Base-by-base conservation (phyloP, 2,113 vertebrate genomes). In the Indicator indicator region DNA sequence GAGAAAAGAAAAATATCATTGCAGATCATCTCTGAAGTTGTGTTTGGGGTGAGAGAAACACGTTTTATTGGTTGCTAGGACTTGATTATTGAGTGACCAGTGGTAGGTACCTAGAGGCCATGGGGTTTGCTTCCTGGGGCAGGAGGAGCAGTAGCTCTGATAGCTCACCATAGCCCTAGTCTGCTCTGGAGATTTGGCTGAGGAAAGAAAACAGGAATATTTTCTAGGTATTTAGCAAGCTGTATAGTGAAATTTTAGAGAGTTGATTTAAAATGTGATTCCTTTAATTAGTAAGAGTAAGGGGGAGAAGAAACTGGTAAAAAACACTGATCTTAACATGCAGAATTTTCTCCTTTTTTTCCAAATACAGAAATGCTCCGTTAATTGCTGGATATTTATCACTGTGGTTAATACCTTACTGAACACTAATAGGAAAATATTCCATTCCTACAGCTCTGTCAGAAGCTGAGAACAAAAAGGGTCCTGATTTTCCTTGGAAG, bases 51-150 rank as follows among this genome's bases (percentile, higher is more conserved):
- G 38, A 72, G 46, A 36, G 36, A 28, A 72, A 24, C 5, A 2
- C 17, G 0, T 28, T 40, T 77, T 9, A 16, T 46, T 59, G 20
- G 1, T 50, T 82, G 28, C 16, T 50, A 27, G 52, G 24, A 40
- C 24, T 63, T 33, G 11, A 6, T 32, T 73, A 8, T 46, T 3
- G 5, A 54, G 23, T 44, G 42, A 5, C 16, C 20, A 0, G 0
- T 21, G 33, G 33, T 14, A 13, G 40, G 38, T 18, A 13, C 18
- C 5, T 4, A 3, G 40, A 13, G 26, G 20, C 56, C 20, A 0
- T 9, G 40, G 44, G 62, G 7, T 27, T 75, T 20, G 36, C 13
- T 59, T 3, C 3, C 13, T 23, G 48, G 16, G 4, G 0, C 17
- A 19, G 56, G 28, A 54, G 9, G 33, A 83, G 55, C 13, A 28